phyloP scores from a whole-genome alignment of 2,797 vertebrate species.

The Crypturellus tataupa region DNA sequence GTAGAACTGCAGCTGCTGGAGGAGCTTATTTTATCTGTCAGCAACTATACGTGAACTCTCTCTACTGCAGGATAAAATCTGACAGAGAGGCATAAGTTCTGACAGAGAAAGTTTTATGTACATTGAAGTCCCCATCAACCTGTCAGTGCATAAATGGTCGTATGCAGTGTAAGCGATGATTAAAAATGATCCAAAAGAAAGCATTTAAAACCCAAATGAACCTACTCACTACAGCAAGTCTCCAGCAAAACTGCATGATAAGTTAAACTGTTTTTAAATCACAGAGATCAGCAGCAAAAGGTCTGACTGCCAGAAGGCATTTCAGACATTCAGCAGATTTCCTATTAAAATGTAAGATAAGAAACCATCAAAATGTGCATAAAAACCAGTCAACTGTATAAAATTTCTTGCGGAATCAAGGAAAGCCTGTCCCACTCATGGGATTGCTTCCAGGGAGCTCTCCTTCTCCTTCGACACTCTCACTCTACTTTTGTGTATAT shows the following conservation, averaged over 20 bases:
- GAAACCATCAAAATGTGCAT: slow-evolving; percentile 31
- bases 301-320: slow-evolving; percentile 61
- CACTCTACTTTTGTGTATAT: neutral
- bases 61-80: slow-evolving; percentile 71
- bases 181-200: slow-evolving; percentile 62
- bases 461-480: neutral
- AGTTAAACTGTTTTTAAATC: slow-evolving; percentile 44
- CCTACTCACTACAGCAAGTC: slow-evolving; percentile 4
- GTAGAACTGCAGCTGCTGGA: slow-evolving; percentile 64
- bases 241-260: slow-evolving; percentile 57
- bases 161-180: slow-evolving; percentile 52
- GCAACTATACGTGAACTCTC: slow-evolving; percentile 53
- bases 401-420: slow-evolving; percentile 19
- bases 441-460: neutral
- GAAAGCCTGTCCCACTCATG: neutral
- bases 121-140: slow-evolving; percentile 66
- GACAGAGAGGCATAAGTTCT: slow-evolving; percentile 60
- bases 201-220: slow-evolving; percentile 60
- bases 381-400: neutral
- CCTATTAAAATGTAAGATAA: slow-evolving; percentile 57
- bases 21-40: slow-evolving; percentile 75
- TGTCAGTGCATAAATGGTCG: slow-evolving; percentile 63
- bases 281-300: slow-evolving; percentile 26
- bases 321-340: slow-evolving; percentile 65
- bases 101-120: slow-evolving; percentile 71